Conservation (phyloP, 2,113 vertebrate genomes). For the Sturnira hondurensis region DNA sequence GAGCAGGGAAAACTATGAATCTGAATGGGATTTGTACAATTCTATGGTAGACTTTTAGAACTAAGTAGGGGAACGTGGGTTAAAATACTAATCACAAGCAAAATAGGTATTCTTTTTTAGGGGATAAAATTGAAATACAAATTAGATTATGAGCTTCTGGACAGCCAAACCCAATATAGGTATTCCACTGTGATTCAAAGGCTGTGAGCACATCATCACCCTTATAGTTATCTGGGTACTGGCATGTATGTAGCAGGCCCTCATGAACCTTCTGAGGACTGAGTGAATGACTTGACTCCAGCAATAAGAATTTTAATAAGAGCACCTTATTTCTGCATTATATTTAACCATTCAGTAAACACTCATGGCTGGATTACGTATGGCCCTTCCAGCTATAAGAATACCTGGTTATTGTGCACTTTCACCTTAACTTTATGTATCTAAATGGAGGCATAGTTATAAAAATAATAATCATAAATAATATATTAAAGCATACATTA, state of each 20-base stretch:
- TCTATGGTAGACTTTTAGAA: not conserved
- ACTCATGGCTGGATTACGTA: not conserved
- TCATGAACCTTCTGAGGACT: not conserved
- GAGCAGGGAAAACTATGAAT: not conserved
- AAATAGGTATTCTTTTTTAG: not conserved
- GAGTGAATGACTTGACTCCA: not conserved
- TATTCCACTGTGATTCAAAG: not conserved
- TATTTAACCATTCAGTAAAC: not conserved
- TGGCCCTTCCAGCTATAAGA: not conserved
- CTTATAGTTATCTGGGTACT: not conserved
- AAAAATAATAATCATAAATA: not conserved
- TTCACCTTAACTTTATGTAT: not conserved
- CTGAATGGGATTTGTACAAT: not conserved
- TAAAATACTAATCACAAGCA: not conserved
- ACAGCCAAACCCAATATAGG: not conserved
- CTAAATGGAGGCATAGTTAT: not conserved
- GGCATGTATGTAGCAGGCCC: not conserved
- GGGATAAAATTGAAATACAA: not conserved
- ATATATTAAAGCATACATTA: not conserved
- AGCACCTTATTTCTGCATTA: not conserved
- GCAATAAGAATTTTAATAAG: not conserved
- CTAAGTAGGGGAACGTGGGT: not conserved
- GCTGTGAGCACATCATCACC: fast-evolving
- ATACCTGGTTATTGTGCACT: not conserved
- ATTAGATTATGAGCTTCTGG: not conserved